These are phyloP conservation scores for Argynnis bischoffii DNA, from an alignment of 2,888 invertebrate genomes.

Conservation along the genomic window DNA sequence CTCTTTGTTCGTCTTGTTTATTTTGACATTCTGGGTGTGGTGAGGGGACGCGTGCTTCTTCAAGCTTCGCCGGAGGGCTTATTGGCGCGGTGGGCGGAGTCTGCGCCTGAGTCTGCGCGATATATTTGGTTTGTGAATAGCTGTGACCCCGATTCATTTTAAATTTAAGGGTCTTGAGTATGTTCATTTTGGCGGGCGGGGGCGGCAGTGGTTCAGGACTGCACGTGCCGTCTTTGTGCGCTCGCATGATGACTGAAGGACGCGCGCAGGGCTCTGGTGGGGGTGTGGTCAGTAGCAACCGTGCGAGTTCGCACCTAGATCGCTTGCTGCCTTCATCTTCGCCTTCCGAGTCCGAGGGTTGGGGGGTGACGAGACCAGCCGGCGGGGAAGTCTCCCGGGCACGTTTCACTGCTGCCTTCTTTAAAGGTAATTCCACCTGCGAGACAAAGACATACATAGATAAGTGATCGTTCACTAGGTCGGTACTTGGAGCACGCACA, in stretches of 20 bases:
- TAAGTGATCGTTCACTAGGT: slow-evolving; percentile 72
- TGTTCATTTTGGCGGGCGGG: slow-evolving; percentile 77
- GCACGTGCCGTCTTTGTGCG: slow-evolving; percentile 91
- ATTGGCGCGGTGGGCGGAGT: slow-evolving; percentile 44
- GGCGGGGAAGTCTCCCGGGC: slow-evolving; percentile 61
- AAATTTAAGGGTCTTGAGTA: slow-evolving; percentile 86
- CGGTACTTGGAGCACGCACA: slow-evolving; percentile 59
- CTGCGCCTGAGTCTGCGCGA: slow-evolving; percentile 66
- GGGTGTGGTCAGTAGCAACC: slow-evolving; percentile 79
- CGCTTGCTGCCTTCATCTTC: slow-evolving; percentile 81
- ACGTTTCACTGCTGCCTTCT: slow-evolving; percentile 69
- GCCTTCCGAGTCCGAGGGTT: slow-evolving; percentile 92
- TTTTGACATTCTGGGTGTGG: slow-evolving; percentile 55
- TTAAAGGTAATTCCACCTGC: slow-evolving; percentile 72
- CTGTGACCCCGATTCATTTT: slow-evolving; percentile 87
- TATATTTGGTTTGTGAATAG: slow-evolving; percentile 84
- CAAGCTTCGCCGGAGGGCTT: slow-evolving; percentile 45
- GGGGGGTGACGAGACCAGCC: slow-evolving; percentile 86
- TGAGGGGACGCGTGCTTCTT: slow-evolving; percentile 59
- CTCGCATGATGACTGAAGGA: slow-evolving; percentile 93
- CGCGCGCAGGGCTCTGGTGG: slow-evolving; percentile 79
- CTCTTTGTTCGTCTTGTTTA: slow-evolving; percentile 43
- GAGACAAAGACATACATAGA: slow-evolving; percentile 69
- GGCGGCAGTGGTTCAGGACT: slow-evolving; percentile 71
- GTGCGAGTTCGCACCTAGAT: slow-evolving; percentile 78